Conservation (phyloP, 2,113 vertebrate genomes). For the Crocuta crocuta region DNA sequence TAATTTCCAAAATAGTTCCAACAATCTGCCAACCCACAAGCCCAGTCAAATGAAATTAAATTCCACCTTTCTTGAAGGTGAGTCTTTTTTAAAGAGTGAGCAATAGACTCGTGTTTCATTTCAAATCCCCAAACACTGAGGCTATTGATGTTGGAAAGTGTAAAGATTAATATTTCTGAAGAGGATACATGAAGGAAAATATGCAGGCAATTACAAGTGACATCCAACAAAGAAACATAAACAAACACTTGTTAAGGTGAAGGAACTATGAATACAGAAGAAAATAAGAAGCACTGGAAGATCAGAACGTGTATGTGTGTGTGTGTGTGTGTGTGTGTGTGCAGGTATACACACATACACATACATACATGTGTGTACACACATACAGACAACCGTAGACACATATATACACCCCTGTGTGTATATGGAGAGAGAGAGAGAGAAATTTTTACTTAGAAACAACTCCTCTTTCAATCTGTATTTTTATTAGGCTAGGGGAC, state of each 20-base stretch:
- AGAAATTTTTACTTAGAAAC: neutral
- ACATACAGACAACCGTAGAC: neutral
- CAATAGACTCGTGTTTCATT: slow-evolving; percentile 47
- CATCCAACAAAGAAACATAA: slow-evolving; percentile 22
- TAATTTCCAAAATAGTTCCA: slow-evolving; percentile 62
- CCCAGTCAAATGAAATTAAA: slow-evolving; percentile 63
- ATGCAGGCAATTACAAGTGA: slow-evolving; percentile 35
- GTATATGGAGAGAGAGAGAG: neutral
- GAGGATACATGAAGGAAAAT: slow-evolving; percentile 12
- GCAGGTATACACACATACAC: neutral
- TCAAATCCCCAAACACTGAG: slow-evolving; percentile 39
- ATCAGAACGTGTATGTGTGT: neutral
- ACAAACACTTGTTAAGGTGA: slow-evolving; percentile 59
- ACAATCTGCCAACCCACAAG: neutral
- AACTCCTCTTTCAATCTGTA: neutral
- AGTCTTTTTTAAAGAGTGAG: slow-evolving; percentile 20
- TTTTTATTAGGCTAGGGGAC: neutral
- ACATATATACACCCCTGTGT: neutral
- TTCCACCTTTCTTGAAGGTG: slow-evolving; percentile 50
- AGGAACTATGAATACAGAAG: neutral
- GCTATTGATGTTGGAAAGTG: slow-evolving; percentile 46
- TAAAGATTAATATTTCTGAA: slow-evolving; percentile 64
- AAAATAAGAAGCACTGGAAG: neutral
- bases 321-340: neutral
- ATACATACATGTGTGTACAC: too few relatives aligned